Evolutionary conservation across 2,888 invertebrate species (phyloP), one percentile per base, ranked within the genome.

Genomic region (Rhagophthalmus giganteus): DNA sequence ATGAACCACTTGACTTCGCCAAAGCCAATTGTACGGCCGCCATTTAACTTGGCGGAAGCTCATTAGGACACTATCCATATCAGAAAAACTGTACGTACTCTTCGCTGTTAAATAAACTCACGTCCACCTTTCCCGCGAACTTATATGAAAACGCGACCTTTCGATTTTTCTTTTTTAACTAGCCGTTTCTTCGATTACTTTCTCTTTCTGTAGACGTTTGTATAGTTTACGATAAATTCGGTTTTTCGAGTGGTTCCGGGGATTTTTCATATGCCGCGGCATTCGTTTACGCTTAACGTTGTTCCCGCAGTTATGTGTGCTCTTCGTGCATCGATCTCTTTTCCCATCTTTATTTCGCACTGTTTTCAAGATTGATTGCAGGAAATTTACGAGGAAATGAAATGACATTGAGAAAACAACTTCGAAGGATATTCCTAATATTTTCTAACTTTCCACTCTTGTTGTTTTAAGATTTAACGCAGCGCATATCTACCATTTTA

Each of bases 361-460:
- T 55, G 55, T 57, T 58, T 53, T 41, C 42, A 37, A 34, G 56
- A 59, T 58, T 58, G 61, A 61, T 61, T 59, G 55, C 59, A 59
- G 61, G 59, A 60, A 60, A 60, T 60, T 60, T 59, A 56, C 52
- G 57, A 60, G 60, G 60, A 61, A 61, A 61, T 61, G 57, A 58
- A 57, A 48, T 49, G 51, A 49, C 59, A 57, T 59, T 58, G 50
- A 57, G 53, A 56, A 56, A 61, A 61, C 57, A 59, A 61, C 55
- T 49, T 26, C 26, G 57, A 44, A 50, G 53, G 57, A 54, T 47
- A 53, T 53, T 53, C 51, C 48, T 55, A 50, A 55, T 50, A 46
- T 54, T 56, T 54, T 52, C 55, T 38, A 49, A 41, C 47, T 42
- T 28, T 9, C 44, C 41, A 37, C 5, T 26, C 9, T 28, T 25